Evolutionary conservation across 2,113 vertebrate species (phyloP).

Genomic region (Parus major): DNA sequence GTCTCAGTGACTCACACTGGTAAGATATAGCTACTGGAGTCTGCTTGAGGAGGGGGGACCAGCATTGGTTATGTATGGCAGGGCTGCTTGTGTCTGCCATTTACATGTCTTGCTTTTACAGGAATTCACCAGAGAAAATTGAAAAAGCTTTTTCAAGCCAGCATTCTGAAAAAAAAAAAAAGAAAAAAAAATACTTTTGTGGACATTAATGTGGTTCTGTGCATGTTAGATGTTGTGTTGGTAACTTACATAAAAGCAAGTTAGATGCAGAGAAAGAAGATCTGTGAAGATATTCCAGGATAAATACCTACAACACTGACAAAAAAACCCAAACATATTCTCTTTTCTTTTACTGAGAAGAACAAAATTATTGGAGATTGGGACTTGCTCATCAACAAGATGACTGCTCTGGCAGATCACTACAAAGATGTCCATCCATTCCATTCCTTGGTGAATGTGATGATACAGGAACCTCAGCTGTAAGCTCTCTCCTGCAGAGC

Average conservation of each 20-base stretch:
- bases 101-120: background rate
- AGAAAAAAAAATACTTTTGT: background rate
- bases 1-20: background rate
- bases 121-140: background rate
- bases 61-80: background rate
- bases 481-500: background rate
- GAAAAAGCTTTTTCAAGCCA: background rate
- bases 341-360: background rate
- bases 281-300: background rate
- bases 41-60: background rate
- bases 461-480: background rate
- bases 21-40: background rate
- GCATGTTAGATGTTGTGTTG: rapidly evolving
- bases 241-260: background rate
- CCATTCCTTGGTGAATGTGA: background rate
- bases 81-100: background rate
- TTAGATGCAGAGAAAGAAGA: background rate
- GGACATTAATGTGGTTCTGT: background rate
- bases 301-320: background rate
- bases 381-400: background rate
- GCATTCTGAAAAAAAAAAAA: background rate
- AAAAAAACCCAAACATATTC: background rate
- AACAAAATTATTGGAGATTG: background rate
- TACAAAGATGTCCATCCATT: background rate
- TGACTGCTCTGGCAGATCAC: background rate